Percentiles rank a stretch among this genome's conserved stretches.
Conservation (phyloP, 92 coral and sea anemone genomes). For the Hydrozoanthus gracilis region DNA sequence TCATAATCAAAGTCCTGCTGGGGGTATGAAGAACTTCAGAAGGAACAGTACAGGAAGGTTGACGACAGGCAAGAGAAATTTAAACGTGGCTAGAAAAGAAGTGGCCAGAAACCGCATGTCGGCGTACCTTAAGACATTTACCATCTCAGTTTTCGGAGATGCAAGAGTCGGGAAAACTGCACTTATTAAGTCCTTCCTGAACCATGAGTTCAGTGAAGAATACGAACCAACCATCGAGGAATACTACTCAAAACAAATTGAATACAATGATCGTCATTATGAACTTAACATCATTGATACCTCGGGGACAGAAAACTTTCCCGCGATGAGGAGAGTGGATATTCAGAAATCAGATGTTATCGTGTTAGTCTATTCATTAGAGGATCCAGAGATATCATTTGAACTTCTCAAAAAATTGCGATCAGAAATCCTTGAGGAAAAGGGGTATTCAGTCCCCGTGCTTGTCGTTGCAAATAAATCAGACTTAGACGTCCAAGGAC, state of each 20-base stretch:
- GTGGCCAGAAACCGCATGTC: slow-evolving; percentile 60
- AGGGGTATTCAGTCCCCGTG: slow-evolving; percentile 72
- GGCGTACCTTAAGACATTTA: slow-evolving; percentile 73
- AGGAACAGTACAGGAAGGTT: neutral
- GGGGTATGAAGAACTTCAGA: slow-evolving; percentile 40
- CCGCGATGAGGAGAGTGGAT: slow-evolving; percentile 88
- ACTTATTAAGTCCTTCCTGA: slow-evolving; percentile 75
- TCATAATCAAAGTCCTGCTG: neutral
- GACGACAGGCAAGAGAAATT: neutral
- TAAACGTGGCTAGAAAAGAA: neutral
- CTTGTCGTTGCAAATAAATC: slow-evolving; percentile 92
- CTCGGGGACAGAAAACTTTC: slow-evolving; percentile 89
- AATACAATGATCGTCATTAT: slow-evolving; percentile 79
- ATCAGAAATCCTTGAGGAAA: slow-evolving; percentile 77
- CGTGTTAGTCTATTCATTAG: slow-evolving; percentile 82
- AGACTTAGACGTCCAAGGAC: slow-evolving; percentile 72
- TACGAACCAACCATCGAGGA: slow-evolving; percentile 89
- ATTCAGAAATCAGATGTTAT: slow-evolving; percentile 84
- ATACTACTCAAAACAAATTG: slow-evolving; percentile 75
- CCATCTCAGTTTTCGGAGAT: slow-evolving; percentile 84
- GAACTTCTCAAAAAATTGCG: slow-evolving; percentile 68
- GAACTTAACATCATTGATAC: slow-evolving; percentile 89
- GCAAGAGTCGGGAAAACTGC: slow-evolving; percentile 84
- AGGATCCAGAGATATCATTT: slow-evolving; percentile 68
- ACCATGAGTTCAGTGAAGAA: slow-evolving; percentile 65